Percentiles rank a stretch among this genome's conserved stretches.
Conservation (phyloP, 1,140 invertebrate genomes). For the Dufourea novaeangliae region DNA sequence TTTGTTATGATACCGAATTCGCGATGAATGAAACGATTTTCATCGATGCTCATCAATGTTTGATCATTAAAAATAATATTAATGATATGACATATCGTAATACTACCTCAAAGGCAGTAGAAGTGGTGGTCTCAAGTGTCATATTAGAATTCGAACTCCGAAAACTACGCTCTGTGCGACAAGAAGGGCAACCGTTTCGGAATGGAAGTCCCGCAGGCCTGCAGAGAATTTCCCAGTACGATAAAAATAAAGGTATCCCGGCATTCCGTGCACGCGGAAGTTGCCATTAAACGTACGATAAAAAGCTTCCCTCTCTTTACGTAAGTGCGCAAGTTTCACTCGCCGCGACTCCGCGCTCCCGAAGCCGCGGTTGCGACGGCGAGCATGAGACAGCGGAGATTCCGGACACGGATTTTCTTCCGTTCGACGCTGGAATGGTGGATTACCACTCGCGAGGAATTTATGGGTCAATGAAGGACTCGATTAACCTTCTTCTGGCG, state of each 20-base stretch:
- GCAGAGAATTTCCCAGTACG: not conserved
- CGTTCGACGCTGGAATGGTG: not conserved
- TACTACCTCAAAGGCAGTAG: no score
- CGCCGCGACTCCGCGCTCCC: not conserved
- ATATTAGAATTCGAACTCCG: no score
- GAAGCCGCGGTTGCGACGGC: not conserved
- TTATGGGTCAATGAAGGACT: no score
- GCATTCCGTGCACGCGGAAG: slow-evolving; percentile 7
- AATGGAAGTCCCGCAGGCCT: slow-evolving; percentile 4
- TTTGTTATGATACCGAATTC: no score
- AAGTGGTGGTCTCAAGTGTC: no score
- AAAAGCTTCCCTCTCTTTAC: not conserved
- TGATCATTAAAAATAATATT: no score
- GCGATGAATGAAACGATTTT: no score
- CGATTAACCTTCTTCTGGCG: no score
- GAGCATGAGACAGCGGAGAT: not conserved
- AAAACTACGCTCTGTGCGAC: no score
- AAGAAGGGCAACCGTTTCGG: no score
- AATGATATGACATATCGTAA: no score
- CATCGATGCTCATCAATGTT: no score
- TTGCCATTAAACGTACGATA: not conserved
- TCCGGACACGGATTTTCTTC: not conserved
- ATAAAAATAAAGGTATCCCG: not conserved
- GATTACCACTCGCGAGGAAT: not conserved
- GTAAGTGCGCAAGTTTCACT: not conserved